Evolutionary conservation across 2,113 vertebrate species (phyloP).

Genomic region (Leucoraja erinaceus): DNA sequence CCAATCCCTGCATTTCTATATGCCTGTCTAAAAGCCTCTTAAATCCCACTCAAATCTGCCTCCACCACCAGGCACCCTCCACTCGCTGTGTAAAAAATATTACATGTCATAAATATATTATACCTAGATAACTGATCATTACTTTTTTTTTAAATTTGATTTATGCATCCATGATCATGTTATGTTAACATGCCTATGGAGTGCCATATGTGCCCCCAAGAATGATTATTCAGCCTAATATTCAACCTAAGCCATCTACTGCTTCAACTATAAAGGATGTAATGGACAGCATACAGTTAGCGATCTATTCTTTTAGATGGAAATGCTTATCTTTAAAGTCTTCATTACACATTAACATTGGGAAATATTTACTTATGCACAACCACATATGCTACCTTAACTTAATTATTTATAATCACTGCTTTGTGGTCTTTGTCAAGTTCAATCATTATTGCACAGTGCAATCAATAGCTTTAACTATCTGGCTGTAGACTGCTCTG

Average conservation of each 20-base stretch:
- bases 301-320: neutral
- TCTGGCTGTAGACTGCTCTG: neutral
- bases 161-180: neutral
- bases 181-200: neutral
- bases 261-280: neutral
- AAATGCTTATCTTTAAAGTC: conserved; percentile 6
- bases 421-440: neutral
- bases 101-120: neutral
- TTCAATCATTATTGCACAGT: neutral
- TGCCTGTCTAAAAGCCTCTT: too few relatives aligned
- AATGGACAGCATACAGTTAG: neutral
- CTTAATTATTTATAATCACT: conserved; percentile 7
- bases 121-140: neutral
- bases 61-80: too few relatives aligned
- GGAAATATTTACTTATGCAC: neutral
- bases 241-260: neutral
- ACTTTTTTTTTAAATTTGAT: neutral
- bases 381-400: neutral
- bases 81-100: too few relatives aligned
- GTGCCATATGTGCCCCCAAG: neutral
- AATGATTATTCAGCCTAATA: neutral
- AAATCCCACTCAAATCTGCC: too few relatives aligned
- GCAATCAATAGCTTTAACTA: conserved; percentile 4
- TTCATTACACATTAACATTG: conserved; percentile 17
- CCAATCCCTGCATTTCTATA: too few relatives aligned